Evolutionary conservation across 2,888 invertebrate genomes (phyloP).

Genomic region (Ptychoptera albimana): DNA sequence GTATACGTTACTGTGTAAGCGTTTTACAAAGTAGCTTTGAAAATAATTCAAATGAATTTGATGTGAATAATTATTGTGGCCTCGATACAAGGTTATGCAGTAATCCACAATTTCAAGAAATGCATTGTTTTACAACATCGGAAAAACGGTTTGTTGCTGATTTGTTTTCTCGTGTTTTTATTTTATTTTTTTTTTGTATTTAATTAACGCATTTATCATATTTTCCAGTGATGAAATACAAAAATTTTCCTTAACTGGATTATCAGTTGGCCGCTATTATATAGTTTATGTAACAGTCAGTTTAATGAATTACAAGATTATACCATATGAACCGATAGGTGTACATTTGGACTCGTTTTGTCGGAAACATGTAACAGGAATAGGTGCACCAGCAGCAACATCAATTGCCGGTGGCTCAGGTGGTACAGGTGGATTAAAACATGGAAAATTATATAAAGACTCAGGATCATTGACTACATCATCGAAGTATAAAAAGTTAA

Average conservation of each 20-base stretch:
- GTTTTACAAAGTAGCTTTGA: conserved; percentile 18
- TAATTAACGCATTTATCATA: too few species aligned
- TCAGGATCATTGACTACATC: too few species aligned
- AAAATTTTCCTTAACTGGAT: conserved; percentile 31
- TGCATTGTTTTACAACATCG: conserved; percentile 21
- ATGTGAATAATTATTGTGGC: conserved; percentile 23
- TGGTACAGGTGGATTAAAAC: too few species aligned
- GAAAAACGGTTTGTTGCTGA: conserved; percentile 18
- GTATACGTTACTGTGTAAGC: conserved; percentile 27
- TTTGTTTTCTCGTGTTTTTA: too few species aligned
- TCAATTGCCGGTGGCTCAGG: too few species aligned
- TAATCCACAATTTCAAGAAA: conserved; percentile 24
- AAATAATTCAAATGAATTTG: too few species aligned
- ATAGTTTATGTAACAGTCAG: conserved; percentile 40
- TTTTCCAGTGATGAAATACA: conserved; percentile 31
- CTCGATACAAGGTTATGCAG: conserved; percentile 21
- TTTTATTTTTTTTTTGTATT: too few species aligned
- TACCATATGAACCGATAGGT: conserved; percentile 40
- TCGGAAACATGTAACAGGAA: background rate
- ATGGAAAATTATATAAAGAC: too few species aligned
- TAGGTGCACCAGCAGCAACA: too few species aligned
- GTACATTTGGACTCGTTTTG: conserved; percentile 28
- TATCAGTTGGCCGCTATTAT: conserved; percentile 36
- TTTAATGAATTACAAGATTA: conserved; percentile 35
- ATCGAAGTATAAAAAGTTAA: too few species aligned